phyloP scores from a whole-genome alignment of 2,797 vertebrate species.

The Syndactyla subalaris region DNA sequence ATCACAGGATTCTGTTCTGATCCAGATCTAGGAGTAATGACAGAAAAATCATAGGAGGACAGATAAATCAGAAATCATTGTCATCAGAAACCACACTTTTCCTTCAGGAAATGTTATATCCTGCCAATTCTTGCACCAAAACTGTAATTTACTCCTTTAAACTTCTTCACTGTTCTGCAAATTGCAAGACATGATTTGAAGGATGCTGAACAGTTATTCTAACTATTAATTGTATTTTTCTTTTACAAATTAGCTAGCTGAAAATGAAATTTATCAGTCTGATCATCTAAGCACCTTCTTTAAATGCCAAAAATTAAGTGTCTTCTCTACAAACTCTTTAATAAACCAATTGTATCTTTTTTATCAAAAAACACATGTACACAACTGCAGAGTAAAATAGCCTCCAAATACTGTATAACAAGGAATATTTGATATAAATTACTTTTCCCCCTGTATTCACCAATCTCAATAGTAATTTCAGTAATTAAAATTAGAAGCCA shows the following conservation, averaged over 20 bases:
- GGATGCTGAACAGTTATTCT: not conserved
- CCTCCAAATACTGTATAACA: not conserved
- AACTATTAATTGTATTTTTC: not conserved
- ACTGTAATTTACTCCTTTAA: not conserved
- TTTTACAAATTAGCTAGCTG: not conserved
- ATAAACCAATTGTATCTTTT: not conserved
- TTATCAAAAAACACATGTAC: not conserved
- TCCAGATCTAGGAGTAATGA: conserved; percentile 16
- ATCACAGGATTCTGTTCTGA: conserved; percentile 27
- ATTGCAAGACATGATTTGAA: not conserved
- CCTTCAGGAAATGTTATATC: not conserved
- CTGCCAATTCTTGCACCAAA: not conserved
- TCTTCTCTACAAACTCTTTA: not conserved
- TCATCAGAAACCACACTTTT: not conserved
- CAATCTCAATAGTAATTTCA: not conserved
- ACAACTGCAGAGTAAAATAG: not conserved
- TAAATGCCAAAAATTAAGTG: not conserved
- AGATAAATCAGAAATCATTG: not conserved
- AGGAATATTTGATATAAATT: not conserved
- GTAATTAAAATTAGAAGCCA: conserved; percentile 4
- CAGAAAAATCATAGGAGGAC: not conserved
- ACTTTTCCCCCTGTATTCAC: not conserved
- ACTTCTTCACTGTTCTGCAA: not conserved
- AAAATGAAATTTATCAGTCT: not conserved
- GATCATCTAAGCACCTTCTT: not conserved